phyloP scores from a whole-genome alignment of 2,797 vertebrate species.

The Cheirogaleus major region DNA sequence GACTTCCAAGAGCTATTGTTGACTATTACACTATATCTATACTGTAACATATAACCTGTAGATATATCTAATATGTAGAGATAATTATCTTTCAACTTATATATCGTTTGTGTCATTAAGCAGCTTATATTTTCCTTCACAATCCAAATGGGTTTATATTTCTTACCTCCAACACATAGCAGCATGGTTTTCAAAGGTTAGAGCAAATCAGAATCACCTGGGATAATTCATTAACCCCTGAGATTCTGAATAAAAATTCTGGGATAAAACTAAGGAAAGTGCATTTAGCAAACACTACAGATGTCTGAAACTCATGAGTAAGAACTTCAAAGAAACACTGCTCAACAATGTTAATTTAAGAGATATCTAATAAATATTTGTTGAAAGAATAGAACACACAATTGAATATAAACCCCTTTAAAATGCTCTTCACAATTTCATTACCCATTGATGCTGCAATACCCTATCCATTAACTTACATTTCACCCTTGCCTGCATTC shows the following conservation, averaged over 20 bases:
- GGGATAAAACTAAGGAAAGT: not conserved
- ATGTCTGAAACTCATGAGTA: not conserved
- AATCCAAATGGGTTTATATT: not conserved
- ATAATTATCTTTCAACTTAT: not conserved
- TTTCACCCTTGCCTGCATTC: not conserved
- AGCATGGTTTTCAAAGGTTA: not conserved
- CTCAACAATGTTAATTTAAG: not conserved
- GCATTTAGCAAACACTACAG: not conserved
- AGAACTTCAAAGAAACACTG: not conserved
- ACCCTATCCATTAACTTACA: not conserved
- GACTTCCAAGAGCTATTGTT: not conserved
- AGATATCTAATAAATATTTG: not conserved
- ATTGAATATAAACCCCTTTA: not conserved
- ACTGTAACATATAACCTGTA: not conserved
- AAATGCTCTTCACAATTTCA: not conserved
- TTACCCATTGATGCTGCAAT: not conserved
- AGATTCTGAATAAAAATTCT: not conserved
- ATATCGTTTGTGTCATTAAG: not conserved
- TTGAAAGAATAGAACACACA: not conserved
- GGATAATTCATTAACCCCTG: not conserved
- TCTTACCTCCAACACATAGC: not conserved
- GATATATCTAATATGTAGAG: not conserved
- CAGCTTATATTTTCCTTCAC: not conserved
- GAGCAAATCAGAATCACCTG: not conserved
- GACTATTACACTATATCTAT: not conserved